Evolutionary conservation across 2,888 invertebrate species (phyloP), one percentile per base, ranked within the genome.

Genomic region (Theretra japonica): DNA sequence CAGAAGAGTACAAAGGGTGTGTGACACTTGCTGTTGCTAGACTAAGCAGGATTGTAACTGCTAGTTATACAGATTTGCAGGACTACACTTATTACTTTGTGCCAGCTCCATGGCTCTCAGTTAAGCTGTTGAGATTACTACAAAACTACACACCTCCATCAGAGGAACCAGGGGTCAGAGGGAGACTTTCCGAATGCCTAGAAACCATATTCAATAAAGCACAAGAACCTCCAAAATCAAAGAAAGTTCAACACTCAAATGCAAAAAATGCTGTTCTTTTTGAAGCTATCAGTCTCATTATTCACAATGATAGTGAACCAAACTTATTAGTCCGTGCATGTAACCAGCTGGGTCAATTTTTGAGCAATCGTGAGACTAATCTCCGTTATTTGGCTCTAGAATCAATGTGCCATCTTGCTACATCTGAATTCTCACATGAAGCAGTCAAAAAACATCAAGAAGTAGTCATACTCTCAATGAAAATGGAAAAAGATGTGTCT

Each of bases 51-150:
- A 99, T 99, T 95, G 99, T 99, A 8, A 99, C 99, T 72, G 98
- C 99, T 68, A 99, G 99, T 86, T 99, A 99, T 88, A 99, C 99
- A 80, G 99, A 99, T 94, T 96, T 99, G 78, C 99, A 99, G 95
- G 99, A 99, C 94, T 99, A 99, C 90, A 99, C 99, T 4, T 99
- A 99, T 92, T 99, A 99, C 90, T 99, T 99, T 95, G 99, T 99
- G 75, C 99, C 99, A 80, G 99, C 99, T n/a, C 99, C 99, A 21
- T 99, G 99, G 99, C 96, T 99, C 53, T 99, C 99, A 73, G 99
- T 99, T 23, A 99, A 99, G 93, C 95, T 99, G 73, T 95, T 99
- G 76, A 96, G 99, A 82, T 95, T 99, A 75, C 95, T 99, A 78
- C 99, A 99, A 93, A 99, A 99, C 90, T 99, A 99, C 86, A 99